Conservation (phyloP, 2,797 vertebrate species). For the Thaleichthys pacificus region DNA sequence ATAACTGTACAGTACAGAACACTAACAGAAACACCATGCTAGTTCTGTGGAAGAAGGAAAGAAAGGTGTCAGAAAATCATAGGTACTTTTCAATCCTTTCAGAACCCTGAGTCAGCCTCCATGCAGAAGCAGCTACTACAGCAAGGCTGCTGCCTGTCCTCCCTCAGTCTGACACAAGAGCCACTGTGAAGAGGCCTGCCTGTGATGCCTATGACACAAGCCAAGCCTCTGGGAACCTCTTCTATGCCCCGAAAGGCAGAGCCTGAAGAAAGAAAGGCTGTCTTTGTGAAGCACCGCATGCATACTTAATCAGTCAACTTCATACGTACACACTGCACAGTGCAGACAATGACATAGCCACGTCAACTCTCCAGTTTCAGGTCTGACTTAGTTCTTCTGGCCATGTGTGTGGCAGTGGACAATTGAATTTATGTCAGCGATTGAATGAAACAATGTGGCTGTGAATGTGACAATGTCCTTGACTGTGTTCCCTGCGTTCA, state of each 20-base stretch:
- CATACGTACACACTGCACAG: conserved; percentile 23
- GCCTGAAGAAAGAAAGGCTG: conserved; percentile 21
- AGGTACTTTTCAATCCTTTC: conserved; percentile 13
- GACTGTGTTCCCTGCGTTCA: conserved; percentile 34
- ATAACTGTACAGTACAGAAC: no score
- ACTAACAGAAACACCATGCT: no score
- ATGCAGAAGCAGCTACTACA: neutral
- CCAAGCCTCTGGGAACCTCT: neutral
- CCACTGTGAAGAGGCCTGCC: conserved; percentile 4
- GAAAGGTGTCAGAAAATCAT: neutral
- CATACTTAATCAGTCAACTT: conserved; percentile 18
- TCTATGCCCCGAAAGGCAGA: neutral
- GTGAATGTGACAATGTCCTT: conserved; percentile 46
- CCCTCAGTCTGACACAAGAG: conserved; percentile 1
- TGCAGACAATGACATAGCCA: conserved; percentile 13
- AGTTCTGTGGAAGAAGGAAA: no score
- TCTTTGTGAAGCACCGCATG: conserved; percentile 26
- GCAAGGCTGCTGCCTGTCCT: neutral
- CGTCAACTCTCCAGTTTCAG: neutral
- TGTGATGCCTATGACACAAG: neutral
- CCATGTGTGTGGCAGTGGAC: conserved; percentile 23
- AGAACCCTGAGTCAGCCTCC: conserved; percentile 10
- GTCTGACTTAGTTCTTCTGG: neutral
- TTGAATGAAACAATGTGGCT: conserved; percentile 36
- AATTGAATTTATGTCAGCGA: conserved; percentile 57